Evolutionary conservation across 2,113 vertebrate genomes (phyloP), one percentile per base, ranked within the genome.

Genomic region (Chionodraco myersi): DNA sequence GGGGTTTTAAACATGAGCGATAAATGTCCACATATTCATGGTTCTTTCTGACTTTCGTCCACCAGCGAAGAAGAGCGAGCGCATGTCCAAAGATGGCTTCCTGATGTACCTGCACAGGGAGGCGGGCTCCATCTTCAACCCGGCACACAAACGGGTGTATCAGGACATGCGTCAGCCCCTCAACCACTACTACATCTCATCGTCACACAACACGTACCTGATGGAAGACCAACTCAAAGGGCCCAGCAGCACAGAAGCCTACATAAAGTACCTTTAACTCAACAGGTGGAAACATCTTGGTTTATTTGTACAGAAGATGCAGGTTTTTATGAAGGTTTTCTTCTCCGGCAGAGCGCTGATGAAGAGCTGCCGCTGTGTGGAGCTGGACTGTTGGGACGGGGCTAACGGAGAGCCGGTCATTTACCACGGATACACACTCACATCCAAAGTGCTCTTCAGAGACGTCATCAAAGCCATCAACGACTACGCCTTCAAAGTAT

Each of bases 201-300:
- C 98, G 52, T 99, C 98, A 0, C 98, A 99, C 90, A 99, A 99
- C 84, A 99, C 97, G 4, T 99, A 99, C 89, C 94, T 99, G 74
- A 96, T 97, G 94, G 96, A 97, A 44, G 98, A 99, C 92, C 98
- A 99, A 85, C 90, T 99, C 73, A 96, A 91, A 34, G 98, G 97
- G 3, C 96, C 97, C 36, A 99, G 98, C 96, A 99, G 98, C 92
- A 97, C 95, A 0, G 98, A 99, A 83, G 98, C 97, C 90, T 99
- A 99, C 72, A 97, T 99, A 85, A 96, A 96, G 98, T 97, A 94
- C 58, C 11, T 59, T 15, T 4, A 30, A 30, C 30, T 4, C 4
- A 30, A 30, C 30, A 3, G 30, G 4, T 4, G 12, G 9, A 18
- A 16, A 36, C 8, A 15, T 48, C 6, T 14, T 48, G 12, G n/a